phyloP scores from a whole-genome alignment of 2,113 vertebrate genomes.

The Pseudonaja textilis region DNA sequence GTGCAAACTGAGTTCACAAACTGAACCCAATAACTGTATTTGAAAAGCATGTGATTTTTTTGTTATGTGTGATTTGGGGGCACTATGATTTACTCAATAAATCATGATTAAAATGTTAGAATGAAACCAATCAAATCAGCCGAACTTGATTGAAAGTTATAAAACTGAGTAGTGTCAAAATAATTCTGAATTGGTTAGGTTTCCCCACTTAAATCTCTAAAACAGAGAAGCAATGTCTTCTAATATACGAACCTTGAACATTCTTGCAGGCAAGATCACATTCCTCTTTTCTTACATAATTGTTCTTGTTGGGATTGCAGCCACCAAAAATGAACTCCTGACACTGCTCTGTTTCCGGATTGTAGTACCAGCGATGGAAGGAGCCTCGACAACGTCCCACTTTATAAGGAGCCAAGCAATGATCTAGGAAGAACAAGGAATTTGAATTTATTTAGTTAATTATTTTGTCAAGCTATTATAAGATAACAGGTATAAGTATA shows the following conservation, averaged over 20 bases:
- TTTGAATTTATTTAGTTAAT: too few relatives aligned
- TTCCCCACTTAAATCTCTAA: not conserved
- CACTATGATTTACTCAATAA: not conserved
- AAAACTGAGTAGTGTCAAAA: not conserved
- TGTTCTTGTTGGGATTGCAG: conserved; percentile 89
- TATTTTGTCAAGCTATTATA: too few relatives aligned
- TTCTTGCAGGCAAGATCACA: conserved; percentile 80
- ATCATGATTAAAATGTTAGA: not conserved
- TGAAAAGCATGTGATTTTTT: not conserved
- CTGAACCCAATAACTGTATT: not conserved
- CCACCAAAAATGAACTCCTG: conserved; percentile 85
- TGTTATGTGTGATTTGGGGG: not conserved
- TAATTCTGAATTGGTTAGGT: not conserved
- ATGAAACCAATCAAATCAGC: not conserved
- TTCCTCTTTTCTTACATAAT: conserved; percentile 82
- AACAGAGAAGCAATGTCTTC: not conserved
- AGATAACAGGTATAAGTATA: too few relatives aligned
- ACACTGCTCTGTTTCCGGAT: conserved; percentile 74
- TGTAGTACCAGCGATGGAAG: conserved; percentile 91
- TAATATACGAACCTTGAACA: conserved; percentile 65
- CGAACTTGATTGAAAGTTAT: not conserved
- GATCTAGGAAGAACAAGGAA: conserved; percentile 70
- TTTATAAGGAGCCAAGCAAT: conserved; percentile 85
- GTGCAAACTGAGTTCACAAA: not conserved
- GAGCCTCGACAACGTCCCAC: conserved; percentile 85